Evolutionary conservation across 1,140 invertebrate species (phyloP).

Genomic region (Aleiodes sp.): DNA sequence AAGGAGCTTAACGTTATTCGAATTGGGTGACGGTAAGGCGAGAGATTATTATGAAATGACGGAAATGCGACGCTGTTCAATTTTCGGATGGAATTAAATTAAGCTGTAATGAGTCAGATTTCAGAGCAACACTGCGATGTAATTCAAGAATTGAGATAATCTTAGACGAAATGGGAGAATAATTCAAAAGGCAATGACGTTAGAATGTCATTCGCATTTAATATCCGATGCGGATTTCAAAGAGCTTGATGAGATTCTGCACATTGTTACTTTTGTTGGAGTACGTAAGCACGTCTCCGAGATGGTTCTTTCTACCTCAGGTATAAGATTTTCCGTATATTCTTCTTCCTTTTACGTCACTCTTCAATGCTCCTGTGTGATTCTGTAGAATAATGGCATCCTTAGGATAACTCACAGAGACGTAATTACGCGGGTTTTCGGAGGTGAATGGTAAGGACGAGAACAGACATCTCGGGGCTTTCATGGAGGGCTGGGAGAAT

Average conservation of each 20-base stretch:
- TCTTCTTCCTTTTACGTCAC: neutral
- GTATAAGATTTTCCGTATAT: neutral
- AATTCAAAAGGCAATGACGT: too few relatives aligned
- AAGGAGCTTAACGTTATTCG: neutral
- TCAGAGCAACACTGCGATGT: too few relatives aligned
- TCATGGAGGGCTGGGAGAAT: neutral
- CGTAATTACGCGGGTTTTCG: conserved; percentile 32
- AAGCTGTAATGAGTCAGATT: neutral
- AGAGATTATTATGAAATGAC: neutral
- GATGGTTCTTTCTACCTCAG: neutral
- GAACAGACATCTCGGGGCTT: neutral
- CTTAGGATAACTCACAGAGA: conserved; percentile 27
- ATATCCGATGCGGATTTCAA: neutral
- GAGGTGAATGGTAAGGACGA: conserved; percentile 16
- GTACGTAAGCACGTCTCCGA: neutral
- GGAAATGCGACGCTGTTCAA: neutral
- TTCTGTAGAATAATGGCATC: conserved; percentile 29
- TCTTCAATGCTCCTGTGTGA: neutral
- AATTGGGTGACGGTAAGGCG: neutral
- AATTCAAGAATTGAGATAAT: too few relatives aligned
- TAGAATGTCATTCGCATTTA: neutral
- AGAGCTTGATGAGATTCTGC: neutral
- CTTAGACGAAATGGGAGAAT: too few relatives aligned
- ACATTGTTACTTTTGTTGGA: neutral
- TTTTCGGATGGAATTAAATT: neutral